These are phyloP conservation scores for Trissolcus basalis DNA, from an alignment of 1,140 invertebrate species.

Conservation along the genomic window DNA sequence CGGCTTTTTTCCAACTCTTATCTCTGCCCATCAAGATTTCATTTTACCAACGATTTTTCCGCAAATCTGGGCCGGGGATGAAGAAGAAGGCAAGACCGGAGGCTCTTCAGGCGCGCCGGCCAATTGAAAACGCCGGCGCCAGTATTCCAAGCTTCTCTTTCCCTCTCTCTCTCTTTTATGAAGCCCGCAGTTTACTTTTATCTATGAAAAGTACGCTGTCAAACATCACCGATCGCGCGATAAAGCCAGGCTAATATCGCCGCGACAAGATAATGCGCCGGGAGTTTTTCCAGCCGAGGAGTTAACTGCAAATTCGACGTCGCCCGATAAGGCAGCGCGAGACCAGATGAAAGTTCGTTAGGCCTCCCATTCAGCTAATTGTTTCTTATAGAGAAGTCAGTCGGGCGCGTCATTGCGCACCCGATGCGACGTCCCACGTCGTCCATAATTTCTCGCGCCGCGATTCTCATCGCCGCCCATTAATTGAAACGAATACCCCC, in stretches of 20 bases:
- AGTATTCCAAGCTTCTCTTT: slow-evolving; percentile 69
- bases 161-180: slow-evolving; percentile 67
- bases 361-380: slow-evolving; percentile 35
- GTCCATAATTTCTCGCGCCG: too few relatives aligned
- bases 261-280: slow-evolving; percentile 38
- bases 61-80: background rate
- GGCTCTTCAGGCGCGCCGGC: slow-evolving; percentile 46
- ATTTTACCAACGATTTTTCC: background rate
- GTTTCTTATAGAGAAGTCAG: slow-evolving; percentile 46
- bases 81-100: slow-evolving; percentile 17
- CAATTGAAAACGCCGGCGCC: slow-evolving; percentile 71
- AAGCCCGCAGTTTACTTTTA: slow-evolving; percentile 64
- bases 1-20: too few relatives aligned
- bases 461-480: slow-evolving; percentile 25
- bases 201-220: slow-evolving; percentile 57
- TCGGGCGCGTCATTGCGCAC: slow-evolving; percentile 20
- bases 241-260: too few relatives aligned
- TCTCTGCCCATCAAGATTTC: too few relatives aligned
- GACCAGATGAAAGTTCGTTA: slow-evolving; percentile 41
- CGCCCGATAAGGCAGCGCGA: slow-evolving; percentile 27
- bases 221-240: slow-evolving; percentile 44
- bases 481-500: slow-evolving; percentile 52
- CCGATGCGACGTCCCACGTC: too few relatives aligned
- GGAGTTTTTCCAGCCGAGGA: slow-evolving; percentile 25
- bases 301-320: slow-evolving; percentile 34